Evolutionary conservation across 2,113 vertebrate species (phyloP).

Genomic region (Misgurnus anguillicaudatus): DNA sequence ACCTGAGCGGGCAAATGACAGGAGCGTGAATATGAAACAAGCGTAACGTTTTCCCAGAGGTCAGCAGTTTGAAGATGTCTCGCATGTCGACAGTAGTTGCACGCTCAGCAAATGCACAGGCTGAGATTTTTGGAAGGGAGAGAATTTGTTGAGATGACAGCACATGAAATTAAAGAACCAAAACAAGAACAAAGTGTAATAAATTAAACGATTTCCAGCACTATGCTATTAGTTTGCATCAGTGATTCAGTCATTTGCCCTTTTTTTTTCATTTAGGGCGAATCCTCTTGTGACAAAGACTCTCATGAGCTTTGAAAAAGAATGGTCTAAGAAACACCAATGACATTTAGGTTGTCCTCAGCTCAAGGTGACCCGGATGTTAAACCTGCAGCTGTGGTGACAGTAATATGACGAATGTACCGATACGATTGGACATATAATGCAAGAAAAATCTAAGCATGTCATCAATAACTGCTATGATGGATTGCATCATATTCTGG

Average conservation of each 20-base stretch:
- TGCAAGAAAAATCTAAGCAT: conserved; percentile 21
- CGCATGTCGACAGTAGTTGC: not conserved
- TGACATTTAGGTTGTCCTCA: not conserved
- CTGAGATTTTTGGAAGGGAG: not conserved
- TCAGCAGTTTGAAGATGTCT: conserved; percentile 11
- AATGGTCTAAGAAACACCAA: no score
- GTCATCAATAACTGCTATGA: conserved; percentile 26
- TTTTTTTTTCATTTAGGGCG: not conserved
- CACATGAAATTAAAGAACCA: no score
- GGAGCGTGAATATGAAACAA: not conserved
- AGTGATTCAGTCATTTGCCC: not conserved
- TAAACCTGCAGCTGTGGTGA: not conserved
- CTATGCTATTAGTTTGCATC: not conserved
- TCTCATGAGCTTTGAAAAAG: not conserved
- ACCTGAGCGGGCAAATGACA: not conserved
- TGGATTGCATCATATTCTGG: conserved; percentile 21
- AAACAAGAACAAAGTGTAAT: no score
- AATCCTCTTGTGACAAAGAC: not conserved
- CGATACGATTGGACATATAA: not conserved
- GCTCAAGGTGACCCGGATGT: conserved; percentile 14
- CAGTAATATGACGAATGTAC: conserved; percentile 18
- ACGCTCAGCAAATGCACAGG: conserved; percentile 3
- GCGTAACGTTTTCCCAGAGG: not conserved
- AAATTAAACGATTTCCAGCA: no score
- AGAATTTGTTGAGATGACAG: no score